Base-by-base conservation (phyloP, 2,113 vertebrate species). In the Pseudonaja textilis region DNA sequence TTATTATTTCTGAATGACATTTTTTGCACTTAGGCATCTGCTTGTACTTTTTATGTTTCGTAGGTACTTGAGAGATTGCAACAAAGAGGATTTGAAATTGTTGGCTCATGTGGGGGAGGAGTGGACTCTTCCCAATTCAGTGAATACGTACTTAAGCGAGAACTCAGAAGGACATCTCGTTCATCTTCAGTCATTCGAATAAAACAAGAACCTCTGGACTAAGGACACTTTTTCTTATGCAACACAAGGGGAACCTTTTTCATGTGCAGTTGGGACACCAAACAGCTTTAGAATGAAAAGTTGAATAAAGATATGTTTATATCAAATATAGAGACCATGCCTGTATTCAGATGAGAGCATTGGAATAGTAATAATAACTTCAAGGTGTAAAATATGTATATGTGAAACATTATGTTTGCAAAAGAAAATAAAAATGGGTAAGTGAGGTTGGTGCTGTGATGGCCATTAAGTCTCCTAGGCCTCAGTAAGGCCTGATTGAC, bases 51-150 rank as follows among this genome's bases (percentile, higher is more conserved):
- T 87, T 34, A 47, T 93, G 29, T 87, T 94, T 96, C 90, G 3
- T 97, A 99, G 99, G 99, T 99, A 95, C 97, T 99, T 93, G 99
- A 99, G 96, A 97, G 98, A 93, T 97, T 99, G 90, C 99, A 99
- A 97, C 98, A 99, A 95, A 98, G 97, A 94, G 99, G 99, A 1
- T 99, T 99, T 97, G 97, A 98, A 96, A 99, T 99, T 93, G 98
- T 98, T 92, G 98, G 98, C 59, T 99, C 99, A 0, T 99, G 99
- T 89, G 99, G 99, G 10, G 99, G 99, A 89, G 99, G 99, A 3
- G 98, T 98, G 94, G 99, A 99, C 97, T 98, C 99, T 26, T 99
- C 99, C 91, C 99, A 99, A 97, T 99, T 99, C 97, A 99, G 98
- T 93, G 99, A 99, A 97, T 99, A 99, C 25, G 97, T 99, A 95